These are phyloP conservation scores for Montipora efflorescens DNA, from an alignment of 64 coral and sea anemone genomes.

Conservation along the genomic window DNA sequence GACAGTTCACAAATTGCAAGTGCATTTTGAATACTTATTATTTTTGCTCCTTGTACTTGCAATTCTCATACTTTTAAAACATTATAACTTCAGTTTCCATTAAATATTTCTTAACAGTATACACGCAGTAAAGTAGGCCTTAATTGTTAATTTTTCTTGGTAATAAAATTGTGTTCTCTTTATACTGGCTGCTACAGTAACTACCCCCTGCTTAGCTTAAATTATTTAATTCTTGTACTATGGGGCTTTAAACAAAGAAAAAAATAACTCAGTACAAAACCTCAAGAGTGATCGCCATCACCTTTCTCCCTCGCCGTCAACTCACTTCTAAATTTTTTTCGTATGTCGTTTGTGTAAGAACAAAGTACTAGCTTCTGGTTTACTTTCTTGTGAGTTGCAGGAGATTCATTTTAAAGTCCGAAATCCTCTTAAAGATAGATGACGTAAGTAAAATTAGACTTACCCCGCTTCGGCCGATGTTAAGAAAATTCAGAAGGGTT, in stretches of 20 bases:
- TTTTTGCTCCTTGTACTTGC: no score
- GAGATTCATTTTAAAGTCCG: background rate
- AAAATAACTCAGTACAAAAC: background rate
- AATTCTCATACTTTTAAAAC: no score
- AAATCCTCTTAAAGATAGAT: background rate
- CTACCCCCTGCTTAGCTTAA: background rate
- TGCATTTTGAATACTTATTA: no score
- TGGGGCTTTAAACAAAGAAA: background rate
- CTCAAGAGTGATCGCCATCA: constrained; percentile 3
- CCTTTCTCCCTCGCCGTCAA: background rate
- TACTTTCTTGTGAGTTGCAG: background rate
- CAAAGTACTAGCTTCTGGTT: background rate
- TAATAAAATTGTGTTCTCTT: background rate
- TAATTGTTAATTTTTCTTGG: background rate
- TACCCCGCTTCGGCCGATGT: background rate
- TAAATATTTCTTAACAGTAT: no score
- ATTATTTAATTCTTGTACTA: background rate
- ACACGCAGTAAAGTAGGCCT: no score
- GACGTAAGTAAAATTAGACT: background rate
- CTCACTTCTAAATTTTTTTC: background rate
- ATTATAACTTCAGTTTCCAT: no score
- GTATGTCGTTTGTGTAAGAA: background rate
- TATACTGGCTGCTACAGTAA: background rate
- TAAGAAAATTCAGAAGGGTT: constrained; percentile 28
- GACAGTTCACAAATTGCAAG: no score